A percentile compares a stretch with the other conserved stretches of the same genome.
These are phyloP conservation scores for Hoplostethus mediterraneus DNA, from an alignment of 2,797 vertebrate species.

Conservation along the genomic window DNA sequence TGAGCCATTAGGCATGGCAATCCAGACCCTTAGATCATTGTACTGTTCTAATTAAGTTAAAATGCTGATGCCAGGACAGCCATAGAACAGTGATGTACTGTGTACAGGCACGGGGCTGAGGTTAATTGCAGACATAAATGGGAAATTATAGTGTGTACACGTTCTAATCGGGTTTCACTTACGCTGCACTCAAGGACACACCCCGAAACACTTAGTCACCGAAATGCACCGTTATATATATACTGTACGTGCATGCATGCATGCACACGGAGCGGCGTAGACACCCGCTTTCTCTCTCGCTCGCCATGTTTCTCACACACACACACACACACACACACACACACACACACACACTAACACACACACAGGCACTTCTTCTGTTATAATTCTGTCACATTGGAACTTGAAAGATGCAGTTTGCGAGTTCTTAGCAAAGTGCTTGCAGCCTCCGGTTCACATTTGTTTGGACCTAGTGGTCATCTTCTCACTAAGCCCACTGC, in stretches of 20 bases:
- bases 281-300: neutral
- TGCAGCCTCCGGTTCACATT: too few species aligned
- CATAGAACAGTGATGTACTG: conserved; percentile 63
- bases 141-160: conserved; percentile 69
- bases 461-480: too few species aligned
- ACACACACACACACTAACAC: neutral
- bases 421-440: neutral
- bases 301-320: neutral
- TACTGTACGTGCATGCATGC: neutral
- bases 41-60: conserved; percentile 68
- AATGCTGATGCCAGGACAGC: conserved; percentile 66
- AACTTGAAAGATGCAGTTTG: neutral
- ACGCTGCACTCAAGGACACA: conserved; percentile 30
- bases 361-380: neutral
- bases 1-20: conserved; percentile 68
- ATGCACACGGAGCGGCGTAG: conserved; percentile 1
- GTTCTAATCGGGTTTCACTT: conserved; percentile 41
- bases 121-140: conserved; percentile 73
- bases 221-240: neutral
- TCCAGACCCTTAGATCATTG: conserved; percentile 66
- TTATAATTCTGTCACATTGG: neutral
- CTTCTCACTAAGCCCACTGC: too few species aligned
- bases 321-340: neutral
- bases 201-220: conserved; percentile 31
- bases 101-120: conserved; percentile 61